Base-by-base conservation (phyloP, 2,113 vertebrate species). In the Cepphus grylle region DNA sequence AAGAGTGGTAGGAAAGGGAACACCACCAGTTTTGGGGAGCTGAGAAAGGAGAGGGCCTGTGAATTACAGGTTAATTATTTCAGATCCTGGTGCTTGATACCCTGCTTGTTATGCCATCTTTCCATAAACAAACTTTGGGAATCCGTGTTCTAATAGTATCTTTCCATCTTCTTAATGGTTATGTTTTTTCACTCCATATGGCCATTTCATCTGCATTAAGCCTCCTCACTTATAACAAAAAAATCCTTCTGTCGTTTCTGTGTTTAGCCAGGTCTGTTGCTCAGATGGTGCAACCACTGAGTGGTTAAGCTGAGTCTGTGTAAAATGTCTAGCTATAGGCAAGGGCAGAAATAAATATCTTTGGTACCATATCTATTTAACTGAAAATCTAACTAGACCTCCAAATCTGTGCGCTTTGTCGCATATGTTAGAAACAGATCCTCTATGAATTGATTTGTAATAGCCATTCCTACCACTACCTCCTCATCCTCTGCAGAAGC, bases 101-200 rank as follows among this genome's bases (percentile, higher is more conserved):
- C 63, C 50, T 81, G 62, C 29, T 94, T 94, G 80, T 87, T 95
- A 59, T 82, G 66, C 93, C 78, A 88, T 49, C 38, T 89, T 95
- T 95, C 92, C 93, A 86, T 88, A 96, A 95, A 97, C 93, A 97
- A 96, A 97, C 92, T 93, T 97, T 66, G 96, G 96, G 85, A 96
- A 96, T 96, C 94, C 94, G 72, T 93, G 81, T 88, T 93, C 92
- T 96, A 96, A 96, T 96, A 94, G 94, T 95, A 93, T 95, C 78
- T 93, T 93, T 95, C 91, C 84, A 81, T 95, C 91, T 96, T 85
- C 96, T 95, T 95, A 93, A 95, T 95, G 89, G 91, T 66, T 95
- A 50, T 89, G 89, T 86, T 97, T 96, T 96, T 96, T 95, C 93
- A 95, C 91, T 95, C 95, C 95, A 96, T 97, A 97, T 97, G 97